Conservation (phyloP, 2,113 vertebrate species). For the Seriola aureovittata region DNA sequence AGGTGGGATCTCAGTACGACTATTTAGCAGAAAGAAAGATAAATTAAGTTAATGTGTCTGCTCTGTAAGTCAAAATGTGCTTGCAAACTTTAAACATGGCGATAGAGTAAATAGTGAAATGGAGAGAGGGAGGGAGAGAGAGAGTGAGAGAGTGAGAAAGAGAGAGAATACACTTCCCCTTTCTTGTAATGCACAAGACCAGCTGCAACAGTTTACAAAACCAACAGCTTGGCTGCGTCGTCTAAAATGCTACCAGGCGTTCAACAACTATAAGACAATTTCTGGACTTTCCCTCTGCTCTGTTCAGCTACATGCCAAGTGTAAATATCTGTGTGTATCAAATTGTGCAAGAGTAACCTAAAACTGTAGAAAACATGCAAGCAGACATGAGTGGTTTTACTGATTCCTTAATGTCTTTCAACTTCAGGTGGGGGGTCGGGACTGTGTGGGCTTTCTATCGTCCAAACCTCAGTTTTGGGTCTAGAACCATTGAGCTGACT, state of each 20-base stretch:
- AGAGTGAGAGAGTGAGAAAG: conserved; percentile 14
- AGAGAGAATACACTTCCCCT: conserved; percentile 60
- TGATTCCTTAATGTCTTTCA: conserved; percentile 81
- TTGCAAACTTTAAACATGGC: conserved; percentile 31
- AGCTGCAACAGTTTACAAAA: conserved; percentile 85
- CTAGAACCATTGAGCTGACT: conserved; percentile 55
- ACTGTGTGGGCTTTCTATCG: conserved; percentile 34
- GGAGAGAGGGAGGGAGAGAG: conserved; percentile 29
- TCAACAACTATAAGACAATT: conserved; percentile 70
- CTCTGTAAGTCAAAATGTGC: conserved; percentile 17
- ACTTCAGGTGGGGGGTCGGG: conserved; percentile 66
- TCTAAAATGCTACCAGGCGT: conserved; percentile 82
- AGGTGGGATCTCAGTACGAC: background rate
- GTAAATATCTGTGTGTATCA: conserved; percentile 81
- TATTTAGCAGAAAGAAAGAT: conserved; percentile 14
- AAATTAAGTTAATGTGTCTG: conserved; percentile 29
- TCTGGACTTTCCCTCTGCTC: conserved; percentile 73
- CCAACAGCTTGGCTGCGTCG: conserved; percentile 79
- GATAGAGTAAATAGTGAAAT: conserved; percentile 19
- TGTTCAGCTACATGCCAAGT: conserved; percentile 72
- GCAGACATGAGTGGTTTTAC: conserved; percentile 76
- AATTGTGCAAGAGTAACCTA: conserved; percentile 78
- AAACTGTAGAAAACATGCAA: conserved; percentile 76
- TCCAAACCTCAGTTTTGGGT: conserved; percentile 58
- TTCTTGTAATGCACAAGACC: conserved; percentile 71